These are phyloP conservation scores for Drosophila varians DNA, from an alignment of 1,140 invertebrate species.

Conservation along the genomic window DNA sequence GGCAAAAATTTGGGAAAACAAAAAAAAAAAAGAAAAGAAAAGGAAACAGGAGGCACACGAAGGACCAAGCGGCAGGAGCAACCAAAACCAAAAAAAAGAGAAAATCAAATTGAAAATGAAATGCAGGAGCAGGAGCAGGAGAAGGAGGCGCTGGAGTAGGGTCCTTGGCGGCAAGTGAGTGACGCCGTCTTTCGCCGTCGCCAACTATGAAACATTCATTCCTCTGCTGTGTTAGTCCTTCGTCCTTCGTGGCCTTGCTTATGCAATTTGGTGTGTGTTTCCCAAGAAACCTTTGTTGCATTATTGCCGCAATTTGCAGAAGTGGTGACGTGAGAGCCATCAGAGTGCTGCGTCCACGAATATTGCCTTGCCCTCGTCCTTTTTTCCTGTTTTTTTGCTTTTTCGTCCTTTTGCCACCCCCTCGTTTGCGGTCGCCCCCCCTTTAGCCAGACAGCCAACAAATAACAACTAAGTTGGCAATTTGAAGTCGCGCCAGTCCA, in stretches of 20 bases:
- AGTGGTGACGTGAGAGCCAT: conserved; percentile 80
- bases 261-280: conserved; percentile 80
- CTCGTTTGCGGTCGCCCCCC: neutral
- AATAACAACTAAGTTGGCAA: conserved; percentile 80
- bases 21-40: conserved; percentile 12
- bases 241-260: conserved; percentile 31
- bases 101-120: conserved; percentile 61
- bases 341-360: conserved; percentile 74
- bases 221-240: neutral
- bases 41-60: conserved; percentile 2
- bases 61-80: too few relatives aligned
- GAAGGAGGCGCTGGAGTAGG: conserved; percentile 3
- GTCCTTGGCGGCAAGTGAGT: conserved; percentile 56
- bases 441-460: conserved; percentile 71
- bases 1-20: neutral
- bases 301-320: conserved; percentile 80
- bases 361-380: conserved; percentile 48
- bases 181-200: conserved; percentile 69
- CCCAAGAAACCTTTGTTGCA: conserved; percentile 80
- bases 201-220: conserved; percentile 31
- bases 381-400: neutral
- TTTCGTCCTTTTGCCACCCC: neutral
- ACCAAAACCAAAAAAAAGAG: neutral
- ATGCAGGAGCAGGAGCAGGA: conserved; percentile 26
- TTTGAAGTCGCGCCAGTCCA: conserved; percentile 66